Conservation (phyloP, 2,113 vertebrate genomes). For the Piprites chloris region DNA sequence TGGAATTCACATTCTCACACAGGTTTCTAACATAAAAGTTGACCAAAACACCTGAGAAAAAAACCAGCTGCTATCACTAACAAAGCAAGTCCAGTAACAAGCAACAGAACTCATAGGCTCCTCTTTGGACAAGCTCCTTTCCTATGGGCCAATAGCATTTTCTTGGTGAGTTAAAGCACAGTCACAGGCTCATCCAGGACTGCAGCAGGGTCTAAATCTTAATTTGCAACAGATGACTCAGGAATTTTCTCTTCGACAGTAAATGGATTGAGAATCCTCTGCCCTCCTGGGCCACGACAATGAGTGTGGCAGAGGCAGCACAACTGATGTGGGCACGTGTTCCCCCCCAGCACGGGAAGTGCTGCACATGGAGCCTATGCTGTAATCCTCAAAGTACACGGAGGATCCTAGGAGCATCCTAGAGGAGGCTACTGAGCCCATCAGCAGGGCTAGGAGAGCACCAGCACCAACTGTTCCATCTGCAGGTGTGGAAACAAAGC, state of each 20-base stretch:
- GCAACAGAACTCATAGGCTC: neutral
- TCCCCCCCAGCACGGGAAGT: neutral
- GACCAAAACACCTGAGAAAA: neutral
- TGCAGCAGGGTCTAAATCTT: neutral
- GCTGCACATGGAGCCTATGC: neutral
- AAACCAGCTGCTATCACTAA: neutral
- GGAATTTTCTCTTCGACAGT: neutral
- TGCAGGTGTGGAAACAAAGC: neutral
- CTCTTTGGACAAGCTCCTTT: neutral
- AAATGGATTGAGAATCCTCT: neutral
- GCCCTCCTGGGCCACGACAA: neutral
- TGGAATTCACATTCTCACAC: neutral
- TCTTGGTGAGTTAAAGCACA: neutral
- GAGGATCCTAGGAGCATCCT: neutral
- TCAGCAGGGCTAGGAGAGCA: neutral
- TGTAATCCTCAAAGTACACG: neutral
- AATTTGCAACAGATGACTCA: constrained; percentile 20
- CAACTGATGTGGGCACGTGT: neutral
- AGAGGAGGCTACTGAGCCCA: neutral
- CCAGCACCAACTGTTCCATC: neutral
- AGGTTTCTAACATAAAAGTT: neutral
- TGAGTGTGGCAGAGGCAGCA: neutral
- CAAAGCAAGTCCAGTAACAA: neutral
- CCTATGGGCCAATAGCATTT: neutral
- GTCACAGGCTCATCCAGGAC: neutral